Percentiles rank a stretch among this genome's conserved stretches.
These are phyloP conservation scores for Leptestheria dahalacensis DNA, from an alignment of 1,140 invertebrate species.

Conservation along the genomic window DNA sequence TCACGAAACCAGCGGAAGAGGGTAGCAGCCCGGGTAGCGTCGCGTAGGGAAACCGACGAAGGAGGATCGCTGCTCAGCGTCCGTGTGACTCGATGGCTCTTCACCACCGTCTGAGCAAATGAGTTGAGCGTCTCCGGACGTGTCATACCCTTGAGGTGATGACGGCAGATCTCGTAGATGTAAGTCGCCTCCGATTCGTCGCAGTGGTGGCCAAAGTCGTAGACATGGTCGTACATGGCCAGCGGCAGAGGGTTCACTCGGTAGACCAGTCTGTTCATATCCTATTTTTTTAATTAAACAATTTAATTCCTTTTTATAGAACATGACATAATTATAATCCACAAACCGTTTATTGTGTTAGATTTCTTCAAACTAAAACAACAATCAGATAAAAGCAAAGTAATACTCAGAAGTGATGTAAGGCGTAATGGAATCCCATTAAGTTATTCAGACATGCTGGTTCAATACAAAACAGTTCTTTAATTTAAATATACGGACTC, in stretches of 20 bases:
- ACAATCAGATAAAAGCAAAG: too few relatives aligned
- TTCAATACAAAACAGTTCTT: too few relatives aligned
- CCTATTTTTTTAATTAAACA: background rate
- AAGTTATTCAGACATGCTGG: too few relatives aligned
- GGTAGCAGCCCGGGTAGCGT: background rate
- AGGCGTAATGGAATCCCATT: too few relatives aligned
- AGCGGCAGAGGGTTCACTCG: conserved; percentile 3
- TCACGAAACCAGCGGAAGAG: conserved; percentile 2
- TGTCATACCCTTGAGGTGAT: background rate
- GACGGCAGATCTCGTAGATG: conserved; percentile 4
- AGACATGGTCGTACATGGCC: conserved; percentile 2
- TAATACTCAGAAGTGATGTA: too few relatives aligned
- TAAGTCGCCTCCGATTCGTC: conserved; percentile 5
- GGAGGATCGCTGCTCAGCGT: background rate
- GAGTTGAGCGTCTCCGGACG: background rate
- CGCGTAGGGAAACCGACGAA: conserved; percentile 1
- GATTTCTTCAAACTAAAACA: too few relatives aligned
- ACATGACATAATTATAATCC: too few relatives aligned
- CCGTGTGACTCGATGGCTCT: conserved; percentile 1
- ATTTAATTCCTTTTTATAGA: background rate
- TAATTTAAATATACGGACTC: too few relatives aligned
- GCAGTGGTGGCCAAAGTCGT: conserved; percentile 4
- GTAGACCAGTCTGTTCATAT: background rate
- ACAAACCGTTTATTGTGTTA: too few relatives aligned
- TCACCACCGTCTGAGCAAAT: background rate